phyloP scores from a whole-genome alignment of 2,888 invertebrate genomes.

The Himalopsyche anomala region DNA sequence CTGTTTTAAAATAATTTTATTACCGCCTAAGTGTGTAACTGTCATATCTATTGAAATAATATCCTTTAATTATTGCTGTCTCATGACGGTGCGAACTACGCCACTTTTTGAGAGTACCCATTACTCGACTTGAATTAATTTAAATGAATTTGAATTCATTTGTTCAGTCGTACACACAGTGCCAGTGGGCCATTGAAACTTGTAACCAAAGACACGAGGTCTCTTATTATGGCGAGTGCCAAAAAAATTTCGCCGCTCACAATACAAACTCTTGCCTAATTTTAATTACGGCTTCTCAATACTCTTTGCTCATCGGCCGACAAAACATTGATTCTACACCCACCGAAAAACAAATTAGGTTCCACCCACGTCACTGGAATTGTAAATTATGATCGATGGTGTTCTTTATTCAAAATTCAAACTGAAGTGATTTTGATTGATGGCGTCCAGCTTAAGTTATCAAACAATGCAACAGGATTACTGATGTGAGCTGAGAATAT shows the following conservation, averaged over 20 bases:
- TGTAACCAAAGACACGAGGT: conserved; percentile 23
- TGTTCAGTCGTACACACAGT: conserved; percentile 22
- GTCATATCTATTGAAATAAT: too few relatives aligned
- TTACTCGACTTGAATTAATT: conserved; percentile 24
- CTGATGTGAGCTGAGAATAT: too few relatives aligned
- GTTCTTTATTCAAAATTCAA: conserved; percentile 14
- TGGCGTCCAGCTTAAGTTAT: conserved; percentile 8
- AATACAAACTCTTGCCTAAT: conserved; percentile 54
- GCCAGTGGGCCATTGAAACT: conserved; percentile 40
- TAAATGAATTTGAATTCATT: conserved; percentile 31
- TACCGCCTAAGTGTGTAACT: too few relatives aligned
- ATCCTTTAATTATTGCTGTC: too few relatives aligned
- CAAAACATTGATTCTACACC: conserved; percentile 38
- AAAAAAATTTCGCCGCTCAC: conserved; percentile 30
- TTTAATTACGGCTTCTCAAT: conserved; percentile 54
- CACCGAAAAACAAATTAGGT: conserved; percentile 46
- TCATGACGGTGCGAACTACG: too few relatives aligned
- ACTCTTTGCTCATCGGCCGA: conserved; percentile 50
- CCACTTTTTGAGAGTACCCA: background rate
- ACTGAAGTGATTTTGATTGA: background rate
- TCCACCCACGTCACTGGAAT: conserved; percentile 45
- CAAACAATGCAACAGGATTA: too few relatives aligned
- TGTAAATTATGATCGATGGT: conserved; percentile 36
- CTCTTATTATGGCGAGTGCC: conserved; percentile 31
- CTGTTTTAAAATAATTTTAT: too few relatives aligned